Percentiles rank a stretch among this genome's conserved stretches.
Evolutionary conservation across 2,113 vertebrate species (phyloP).

Genomic region (Motacilla alba): DNA sequence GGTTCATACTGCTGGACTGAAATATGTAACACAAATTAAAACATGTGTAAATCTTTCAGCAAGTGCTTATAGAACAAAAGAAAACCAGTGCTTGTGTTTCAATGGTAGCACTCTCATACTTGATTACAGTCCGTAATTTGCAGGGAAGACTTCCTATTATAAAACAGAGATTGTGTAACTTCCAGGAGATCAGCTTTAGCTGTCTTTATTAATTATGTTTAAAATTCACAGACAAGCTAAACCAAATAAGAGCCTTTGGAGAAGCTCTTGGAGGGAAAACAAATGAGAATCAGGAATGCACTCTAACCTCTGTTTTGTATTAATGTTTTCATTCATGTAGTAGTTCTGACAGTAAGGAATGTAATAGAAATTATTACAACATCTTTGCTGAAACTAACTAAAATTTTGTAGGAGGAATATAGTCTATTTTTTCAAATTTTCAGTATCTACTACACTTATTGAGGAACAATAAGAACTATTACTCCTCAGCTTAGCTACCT

Average conservation of each 20-base stretch:
- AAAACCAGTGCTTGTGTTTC: background rate
- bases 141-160: background rate
- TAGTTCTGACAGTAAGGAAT: background rate
- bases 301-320: background rate
- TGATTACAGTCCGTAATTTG: background rate
- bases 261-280: accelerated
- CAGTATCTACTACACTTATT: background rate
- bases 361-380: background rate
- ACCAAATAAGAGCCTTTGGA: background rate
- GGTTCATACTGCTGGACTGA: background rate
- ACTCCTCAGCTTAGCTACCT: background rate
- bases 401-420: background rate
- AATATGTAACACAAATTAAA: background rate
- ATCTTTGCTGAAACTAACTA: background rate
- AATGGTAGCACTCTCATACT: background rate
- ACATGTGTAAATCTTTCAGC: background rate
- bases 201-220: background rate
- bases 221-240: background rate
- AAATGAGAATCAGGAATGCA: background rate
- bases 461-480: background rate
- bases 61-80: background rate
- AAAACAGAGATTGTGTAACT: background rate
- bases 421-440: background rate
- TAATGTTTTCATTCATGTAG: background rate
- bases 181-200: background rate